A percentile compares a stretch with the other conserved stretches of the same genome.
Evolutionary conservation across 2,888 invertebrate genomes (phyloP).

Genomic region (Callosobruchus maculatus): DNA sequence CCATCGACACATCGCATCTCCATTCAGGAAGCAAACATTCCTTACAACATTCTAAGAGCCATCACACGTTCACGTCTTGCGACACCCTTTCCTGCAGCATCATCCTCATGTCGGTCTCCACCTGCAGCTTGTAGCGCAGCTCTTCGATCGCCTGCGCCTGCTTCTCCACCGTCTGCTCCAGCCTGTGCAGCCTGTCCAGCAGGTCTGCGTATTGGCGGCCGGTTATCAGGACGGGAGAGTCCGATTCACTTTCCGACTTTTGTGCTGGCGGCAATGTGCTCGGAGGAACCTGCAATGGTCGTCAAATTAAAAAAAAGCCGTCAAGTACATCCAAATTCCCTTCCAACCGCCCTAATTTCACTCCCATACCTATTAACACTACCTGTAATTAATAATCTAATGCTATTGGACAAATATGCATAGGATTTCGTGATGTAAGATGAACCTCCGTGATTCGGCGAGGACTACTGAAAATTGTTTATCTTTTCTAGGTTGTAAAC

Average conservation of each 20-base stretch:
- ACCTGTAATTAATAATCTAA: too few relatives aligned
- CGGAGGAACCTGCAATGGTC: not conserved
- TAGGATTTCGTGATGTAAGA: too few relatives aligned
- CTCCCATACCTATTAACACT: too few relatives aligned
- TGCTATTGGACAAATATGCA: too few relatives aligned
- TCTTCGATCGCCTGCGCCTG: conserved; percentile 64
- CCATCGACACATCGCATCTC: not conserved
- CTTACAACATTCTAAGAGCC: not conserved
- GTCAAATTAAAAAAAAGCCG: not conserved
- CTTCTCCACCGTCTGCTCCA: conserved; percentile 58
- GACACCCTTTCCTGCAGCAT: conserved; percentile 67
- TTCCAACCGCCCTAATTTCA: too few relatives aligned
- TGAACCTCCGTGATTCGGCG: too few relatives aligned
- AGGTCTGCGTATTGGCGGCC: conserved; percentile 39
- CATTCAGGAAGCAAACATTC: not conserved
- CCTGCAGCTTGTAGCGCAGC: conserved; percentile 57
- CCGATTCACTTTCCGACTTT: not conserved
- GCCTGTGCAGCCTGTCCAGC: conserved; percentile 51
- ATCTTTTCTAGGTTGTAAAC: too few relatives aligned
- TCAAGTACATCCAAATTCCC: too few relatives aligned
- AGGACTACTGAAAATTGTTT: too few relatives aligned
- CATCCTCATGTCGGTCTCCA: conserved; percentile 62
- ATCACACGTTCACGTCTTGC: conserved; percentile 68
- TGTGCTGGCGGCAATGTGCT: conserved; percentile 1
- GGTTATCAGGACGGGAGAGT: not conserved